Evolutionary conservation across 2,113 vertebrate genomes (phyloP), one percentile per base, ranked within the genome.

Genomic region (Eira barbara): DNA sequence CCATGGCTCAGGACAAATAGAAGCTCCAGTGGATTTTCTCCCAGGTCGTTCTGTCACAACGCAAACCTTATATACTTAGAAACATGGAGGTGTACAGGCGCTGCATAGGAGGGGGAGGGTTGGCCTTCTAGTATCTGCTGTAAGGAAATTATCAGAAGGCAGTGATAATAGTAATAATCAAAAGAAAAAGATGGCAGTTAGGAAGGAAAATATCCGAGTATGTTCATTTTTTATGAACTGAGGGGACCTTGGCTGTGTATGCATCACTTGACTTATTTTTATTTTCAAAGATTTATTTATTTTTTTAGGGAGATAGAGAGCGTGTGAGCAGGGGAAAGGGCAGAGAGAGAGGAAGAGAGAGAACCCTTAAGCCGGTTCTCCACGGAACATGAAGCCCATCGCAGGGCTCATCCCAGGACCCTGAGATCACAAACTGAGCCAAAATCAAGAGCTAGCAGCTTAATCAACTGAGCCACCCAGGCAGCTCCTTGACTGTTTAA

Each of bases 101-200:
- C 17, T 42, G 10, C 74, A 42, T 67, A 5, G 73, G 49, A 55
- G 10, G 17, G 29, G 2, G 3, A 25, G 2, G 15, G 1, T 0
- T 45, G 3, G 23, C 17, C 12, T 47, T n/a, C 31, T 61, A 45
- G 52, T 27, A 34, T 71, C 73, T 95, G 31, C 29, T 89, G 5
- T 92, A 96, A 79, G 20, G 4, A 42, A 42, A 92, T 42, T 1
- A 42, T 34, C 13, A 80, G 45, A 42, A 67, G 61, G 9, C 11
- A 39, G 63, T 52, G 27, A 31, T 34, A 42, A 49, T 9, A 69
- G 21, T 12, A 85, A 55, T 34, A 79, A 34, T 59, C 87, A 89
- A 84, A 61, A 45, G 10, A 45, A 45, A 93, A 85, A 83, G 31
- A 52, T 17, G 34, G 17, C 4, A 83, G 27, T 23, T 20, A 39